A percentile compares a stretch with the other conserved stretches of the same genome.
Conservation (phyloP, 1,140 invertebrate genomes). For the Danaus melanippus region DNA sequence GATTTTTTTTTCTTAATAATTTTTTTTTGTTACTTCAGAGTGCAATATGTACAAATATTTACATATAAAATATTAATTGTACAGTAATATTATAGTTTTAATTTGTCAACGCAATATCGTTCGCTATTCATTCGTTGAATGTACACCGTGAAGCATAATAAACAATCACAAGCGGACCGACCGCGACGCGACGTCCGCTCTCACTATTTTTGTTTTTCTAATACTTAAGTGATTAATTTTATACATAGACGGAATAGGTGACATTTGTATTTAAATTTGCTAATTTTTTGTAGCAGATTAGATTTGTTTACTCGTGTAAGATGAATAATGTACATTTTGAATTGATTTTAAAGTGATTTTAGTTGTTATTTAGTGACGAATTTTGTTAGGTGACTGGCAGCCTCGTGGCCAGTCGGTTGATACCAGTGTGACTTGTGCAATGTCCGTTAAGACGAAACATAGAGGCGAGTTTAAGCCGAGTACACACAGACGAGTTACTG, state of each 20-base stretch:
- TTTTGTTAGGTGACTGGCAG: slow-evolving; percentile 65
- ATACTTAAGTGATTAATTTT: slow-evolving; percentile 70
- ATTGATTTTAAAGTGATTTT: slow-evolving; percentile 71
- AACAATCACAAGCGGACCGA: slow-evolving; percentile 49
- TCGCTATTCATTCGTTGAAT: slow-evolving; percentile 61
- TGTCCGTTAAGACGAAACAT: slow-evolving; percentile 50
- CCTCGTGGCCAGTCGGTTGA: slow-evolving; percentile 51
- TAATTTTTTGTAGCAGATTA: slow-evolving; percentile 71
- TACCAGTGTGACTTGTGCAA: slow-evolving; percentile 69
- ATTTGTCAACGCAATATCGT: slow-evolving; percentile 66
- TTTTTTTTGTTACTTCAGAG: slow-evolving; percentile 70
- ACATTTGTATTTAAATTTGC: slow-evolving; percentile 71
- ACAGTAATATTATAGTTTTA: slow-evolving; percentile 71
- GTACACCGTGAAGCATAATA: slow-evolving; percentile 67
- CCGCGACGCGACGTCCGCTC: slow-evolving; percentile 29
- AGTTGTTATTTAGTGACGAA: slow-evolving; percentile 71
- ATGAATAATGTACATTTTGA: slow-evolving; percentile 69
- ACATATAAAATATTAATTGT: slow-evolving; percentile 68
- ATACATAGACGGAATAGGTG: slow-evolving; percentile 62
- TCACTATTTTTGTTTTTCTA: slow-evolving; percentile 60
- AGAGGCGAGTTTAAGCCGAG: slow-evolving; percentile 3
- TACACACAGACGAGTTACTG: no score
- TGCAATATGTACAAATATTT: slow-evolving; percentile 73
- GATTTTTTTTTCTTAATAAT: slow-evolving; percentile 56
- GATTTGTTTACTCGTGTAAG: slow-evolving; percentile 68